Evolutionary conservation across 1,140 invertebrate genomes (phyloP).

Genomic region (Idris sp.): DNA sequence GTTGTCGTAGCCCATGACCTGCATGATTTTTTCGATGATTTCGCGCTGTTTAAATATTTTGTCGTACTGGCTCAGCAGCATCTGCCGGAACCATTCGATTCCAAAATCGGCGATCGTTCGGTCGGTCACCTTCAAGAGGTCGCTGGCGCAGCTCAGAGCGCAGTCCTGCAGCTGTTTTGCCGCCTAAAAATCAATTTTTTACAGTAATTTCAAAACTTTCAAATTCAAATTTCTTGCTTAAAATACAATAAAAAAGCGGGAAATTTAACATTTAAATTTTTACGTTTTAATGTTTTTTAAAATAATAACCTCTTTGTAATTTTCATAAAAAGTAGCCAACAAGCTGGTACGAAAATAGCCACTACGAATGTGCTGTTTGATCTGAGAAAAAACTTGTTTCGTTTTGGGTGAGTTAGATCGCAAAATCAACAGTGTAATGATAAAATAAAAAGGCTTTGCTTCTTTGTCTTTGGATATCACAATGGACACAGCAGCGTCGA

Average conservation of each 20-base stretch:
- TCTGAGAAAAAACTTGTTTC: slow-evolving; percentile 65
- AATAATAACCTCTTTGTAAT: slow-evolving; percentile 53
- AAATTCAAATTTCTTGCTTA: no score
- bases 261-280: no score
- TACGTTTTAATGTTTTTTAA: no score
- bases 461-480: slow-evolving; percentile 63
- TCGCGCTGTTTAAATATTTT: slow-evolving; percentile 70
- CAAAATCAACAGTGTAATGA: slow-evolving; percentile 67
- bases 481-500: slow-evolving; percentile 61
- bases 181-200: no score
- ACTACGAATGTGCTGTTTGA: slow-evolving; percentile 70
- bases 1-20: slow-evolving; percentile 72
- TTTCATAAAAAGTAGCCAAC: slow-evolving; percentile 23
- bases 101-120: slow-evolving; percentile 68
- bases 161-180: slow-evolving; percentile 66
- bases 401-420: slow-evolving; percentile 56
- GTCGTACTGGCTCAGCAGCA: slow-evolving; percentile 68
- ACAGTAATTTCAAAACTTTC: no score
- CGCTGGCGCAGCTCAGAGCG: slow-evolving; percentile 66
- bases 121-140: slow-evolving; percentile 70
- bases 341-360: slow-evolving; percentile 67
- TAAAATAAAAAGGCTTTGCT: slow-evolving; percentile 70
- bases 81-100: slow-evolving; percentile 71
- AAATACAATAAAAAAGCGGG: no score
- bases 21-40: slow-evolving; percentile 69